phyloP scores from a whole-genome alignment of 2,113 vertebrate species.

The Salvelinus sp. region DNA sequence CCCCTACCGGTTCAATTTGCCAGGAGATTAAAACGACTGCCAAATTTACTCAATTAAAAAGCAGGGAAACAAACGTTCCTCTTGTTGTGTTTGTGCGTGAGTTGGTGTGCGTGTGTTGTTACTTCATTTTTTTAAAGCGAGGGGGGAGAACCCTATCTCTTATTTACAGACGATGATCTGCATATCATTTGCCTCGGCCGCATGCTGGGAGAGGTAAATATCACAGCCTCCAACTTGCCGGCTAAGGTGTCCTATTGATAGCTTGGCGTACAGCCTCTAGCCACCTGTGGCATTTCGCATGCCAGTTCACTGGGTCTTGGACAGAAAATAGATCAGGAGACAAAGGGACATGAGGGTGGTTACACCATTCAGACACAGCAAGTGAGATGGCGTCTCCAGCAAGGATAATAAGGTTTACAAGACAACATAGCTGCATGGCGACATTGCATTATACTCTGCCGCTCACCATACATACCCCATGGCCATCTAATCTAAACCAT shows the following conservation, averaged over 20 bases:
- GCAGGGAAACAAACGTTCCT: conserved; percentile 82
- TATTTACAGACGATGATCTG: conserved; percentile 94
- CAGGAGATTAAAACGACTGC: conserved; percentile 89
- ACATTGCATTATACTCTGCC: not conserved
- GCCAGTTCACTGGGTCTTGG: conserved; percentile 27
- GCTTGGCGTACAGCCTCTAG: conserved; percentile 52
- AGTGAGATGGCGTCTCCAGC: not conserved
- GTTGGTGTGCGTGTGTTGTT: conserved; percentile 51
- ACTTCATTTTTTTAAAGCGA: conserved; percentile 30
- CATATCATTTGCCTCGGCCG: conserved; percentile 82
- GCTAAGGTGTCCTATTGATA: conserved; percentile 58
- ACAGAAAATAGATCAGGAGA: conserved; percentile 10
- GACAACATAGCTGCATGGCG: not conserved
- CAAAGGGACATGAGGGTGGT: not conserved
- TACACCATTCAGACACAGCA: not conserved
- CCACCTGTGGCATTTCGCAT: conserved; percentile 67
- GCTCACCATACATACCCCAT: too few species aligned
- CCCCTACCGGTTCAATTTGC: conserved; percentile 90
- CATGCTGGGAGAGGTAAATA: conserved; percentile 68
- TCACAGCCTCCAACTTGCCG: conserved; percentile 55
- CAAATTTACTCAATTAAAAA: conserved; percentile 93
- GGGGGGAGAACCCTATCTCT: conserved; percentile 76
- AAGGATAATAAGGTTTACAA: conserved; percentile 3
- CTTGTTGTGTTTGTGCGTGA: conserved; percentile 76
- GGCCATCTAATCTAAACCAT: too few species aligned